A percentile compares a stretch with the other conserved stretches of the same genome.
Evolutionary conservation across 2,797 vertebrate genomes (phyloP).

Genomic region (Enteromius mattozi): DNA sequence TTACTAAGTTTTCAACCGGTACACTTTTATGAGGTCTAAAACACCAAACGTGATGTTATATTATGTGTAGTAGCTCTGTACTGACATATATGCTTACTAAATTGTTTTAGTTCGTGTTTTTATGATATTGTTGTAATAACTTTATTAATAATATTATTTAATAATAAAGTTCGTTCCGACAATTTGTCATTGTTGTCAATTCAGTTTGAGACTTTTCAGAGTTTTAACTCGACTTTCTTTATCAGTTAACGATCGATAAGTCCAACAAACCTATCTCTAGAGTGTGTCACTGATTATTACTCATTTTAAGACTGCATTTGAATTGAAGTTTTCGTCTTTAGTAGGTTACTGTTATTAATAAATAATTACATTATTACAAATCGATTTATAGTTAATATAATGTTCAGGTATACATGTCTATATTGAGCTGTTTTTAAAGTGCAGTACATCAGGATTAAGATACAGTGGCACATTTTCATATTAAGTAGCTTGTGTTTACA

Average conservation of each 20-base stretch:
- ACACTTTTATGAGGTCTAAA: background rate
- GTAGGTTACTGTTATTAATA: background rate
- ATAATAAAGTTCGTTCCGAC: too few relatives aligned
- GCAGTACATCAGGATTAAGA: slow-evolving; percentile 8
- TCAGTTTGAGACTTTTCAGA: background rate
- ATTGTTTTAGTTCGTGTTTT: background rate
- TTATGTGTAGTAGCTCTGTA: background rate
- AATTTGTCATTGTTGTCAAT: background rate
- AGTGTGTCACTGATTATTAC: background rate
- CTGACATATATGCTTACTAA: background rate
- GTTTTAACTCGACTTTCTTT: background rate
- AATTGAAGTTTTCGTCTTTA: background rate
- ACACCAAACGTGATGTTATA: background rate
- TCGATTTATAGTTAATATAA: background rate
- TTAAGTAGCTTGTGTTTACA: background rate
- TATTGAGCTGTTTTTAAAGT: background rate
- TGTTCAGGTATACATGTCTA: background rate
- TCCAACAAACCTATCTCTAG: background rate
- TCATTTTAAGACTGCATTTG: background rate
- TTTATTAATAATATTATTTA: too few relatives aligned
- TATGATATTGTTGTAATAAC: background rate
- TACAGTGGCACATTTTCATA: background rate
- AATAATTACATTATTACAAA: background rate
- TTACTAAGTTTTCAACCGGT: slow-evolving; percentile 7
- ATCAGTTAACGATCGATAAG: background rate